Base-by-base conservation (phyloP, 2,797 vertebrate genomes). In the Bradypus variegatus region DNA sequence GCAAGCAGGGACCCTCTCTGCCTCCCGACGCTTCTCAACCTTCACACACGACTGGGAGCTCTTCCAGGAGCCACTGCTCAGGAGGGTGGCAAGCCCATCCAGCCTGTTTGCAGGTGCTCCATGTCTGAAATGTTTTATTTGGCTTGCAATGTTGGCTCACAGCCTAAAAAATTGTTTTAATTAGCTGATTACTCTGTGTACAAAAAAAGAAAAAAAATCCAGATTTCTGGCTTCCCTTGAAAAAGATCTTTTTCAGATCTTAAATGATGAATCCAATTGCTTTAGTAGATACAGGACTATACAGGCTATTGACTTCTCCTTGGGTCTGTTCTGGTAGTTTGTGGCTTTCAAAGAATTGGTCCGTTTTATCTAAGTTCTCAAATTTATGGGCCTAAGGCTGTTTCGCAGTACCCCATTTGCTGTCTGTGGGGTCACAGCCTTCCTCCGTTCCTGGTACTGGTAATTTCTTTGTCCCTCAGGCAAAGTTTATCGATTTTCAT, bases 361-460 rank as follows among this genome's bases (percentile, higher is more conserved):
- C 38, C 13, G 6, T 53, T n/a, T 27, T 36, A 8, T 18, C 25
- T 11, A 18, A 27, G 14, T 19, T 41, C 27, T 19, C 55, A 18
- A 38, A 60, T 60, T 9, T 7, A 12, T 12, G 29, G 36, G 25
- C 36, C 29, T 7, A 36, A 15, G 16, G n/a, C 2, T 18, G n/a
- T 29, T 29, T 38, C n/a, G 25, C 3, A 29, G n/a, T 5, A 27
- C 10, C n/a, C 4, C 12, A n/a, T 3, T 4, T 29, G 16, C 10
- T 29, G 25, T 16, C 55, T 38, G 14, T 41, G 15, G 78, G 25
- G n/a, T 7, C 78, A 8, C 16, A 62, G 55, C 33, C 36, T 36
- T 29, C 78, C 19, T 62, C 53, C 78, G 4, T 19, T 29, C 36
- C 9, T 19, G 2, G 19, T 8, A 19, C 5, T n/a, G 65, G 31